These are phyloP conservation scores for Polyergus mexicanus DNA, from an alignment of 1,140 invertebrate genomes.

Conservation along the genomic window DNA sequence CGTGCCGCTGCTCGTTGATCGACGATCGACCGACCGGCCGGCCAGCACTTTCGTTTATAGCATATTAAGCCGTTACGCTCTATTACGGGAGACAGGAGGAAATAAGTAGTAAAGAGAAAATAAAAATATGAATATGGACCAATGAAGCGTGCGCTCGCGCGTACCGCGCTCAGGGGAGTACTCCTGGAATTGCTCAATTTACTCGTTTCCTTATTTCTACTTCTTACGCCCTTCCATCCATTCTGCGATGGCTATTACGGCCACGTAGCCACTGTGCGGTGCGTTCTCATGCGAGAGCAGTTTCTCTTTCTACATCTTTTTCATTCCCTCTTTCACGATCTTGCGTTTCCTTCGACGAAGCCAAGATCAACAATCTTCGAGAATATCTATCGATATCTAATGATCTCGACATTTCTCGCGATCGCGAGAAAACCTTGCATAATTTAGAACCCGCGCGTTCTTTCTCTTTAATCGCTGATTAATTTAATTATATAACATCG, in stretches of 20 bases:
- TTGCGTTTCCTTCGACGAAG: not conserved
- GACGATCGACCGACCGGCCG: slow-evolving; percentile 45
- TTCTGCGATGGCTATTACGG: slow-evolving; percentile 54
- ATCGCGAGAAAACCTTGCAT: not conserved
- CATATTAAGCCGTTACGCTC: slow-evolving; percentile 63
- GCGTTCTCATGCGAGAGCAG: slow-evolving; percentile 25
- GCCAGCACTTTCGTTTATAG: slow-evolving; percentile 58
- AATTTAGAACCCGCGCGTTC: not conserved
- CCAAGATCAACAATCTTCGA: not conserved
- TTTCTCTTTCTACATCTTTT: slow-evolving; percentile 21
- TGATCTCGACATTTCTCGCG: not conserved
- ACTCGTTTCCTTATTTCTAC: slow-evolving; percentile 60
- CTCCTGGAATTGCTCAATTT: slow-evolving; percentile 60
- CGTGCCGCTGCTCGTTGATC: slow-evolving; percentile 27
- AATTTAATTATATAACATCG: slow-evolving; percentile 15
- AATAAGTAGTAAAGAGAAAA: slow-evolving; percentile 50
- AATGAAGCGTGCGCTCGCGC: slow-evolving; percentile 42
- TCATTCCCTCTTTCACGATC: not conserved
- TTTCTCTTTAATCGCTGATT: not conserved
- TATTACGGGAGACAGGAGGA: slow-evolving; percentile 57
- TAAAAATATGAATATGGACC: slow-evolving; percentile 62
- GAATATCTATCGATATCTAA: not conserved
- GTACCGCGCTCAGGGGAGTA: slow-evolving; percentile 38
- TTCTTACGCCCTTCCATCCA: slow-evolving; percentile 56
- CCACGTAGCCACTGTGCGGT: slow-evolving; percentile 1